A percentile compares a stretch with the other conserved stretches of the same genome.
Evolutionary conservation across 2,797 vertebrate genomes (phyloP).

Genomic region (Potorous gilbertii): DNA sequence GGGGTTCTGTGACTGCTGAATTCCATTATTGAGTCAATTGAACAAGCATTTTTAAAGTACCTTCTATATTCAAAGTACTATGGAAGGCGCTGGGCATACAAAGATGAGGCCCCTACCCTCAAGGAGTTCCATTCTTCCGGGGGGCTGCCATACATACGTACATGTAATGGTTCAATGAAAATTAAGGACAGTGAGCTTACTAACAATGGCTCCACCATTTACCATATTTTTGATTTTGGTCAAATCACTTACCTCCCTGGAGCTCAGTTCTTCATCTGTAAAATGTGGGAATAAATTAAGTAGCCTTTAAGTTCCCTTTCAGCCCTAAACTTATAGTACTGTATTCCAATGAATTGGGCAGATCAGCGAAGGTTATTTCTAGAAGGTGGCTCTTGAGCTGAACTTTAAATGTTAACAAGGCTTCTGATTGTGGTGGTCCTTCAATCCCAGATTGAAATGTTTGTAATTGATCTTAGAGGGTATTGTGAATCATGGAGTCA

Average conservation of each 20-base stretch:
- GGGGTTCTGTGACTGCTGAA: neutral
- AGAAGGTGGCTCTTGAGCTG: neutral
- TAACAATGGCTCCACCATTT: neutral
- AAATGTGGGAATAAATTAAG: neutral
- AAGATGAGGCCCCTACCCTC: too few species aligned
- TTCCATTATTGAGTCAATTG: too few species aligned
- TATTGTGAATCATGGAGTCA: neutral
- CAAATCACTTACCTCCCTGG: neutral
- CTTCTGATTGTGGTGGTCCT: neutral
- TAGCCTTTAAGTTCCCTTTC: neutral
- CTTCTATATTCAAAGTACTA: too few species aligned
- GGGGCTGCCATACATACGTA: too few species aligned
- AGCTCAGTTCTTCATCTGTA: neutral
- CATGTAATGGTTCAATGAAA: too few species aligned
- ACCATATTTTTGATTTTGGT: neutral
- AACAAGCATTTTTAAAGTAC: too few species aligned
- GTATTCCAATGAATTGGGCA: neutral
- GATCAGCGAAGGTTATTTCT: neutral
- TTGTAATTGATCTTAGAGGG: neutral
- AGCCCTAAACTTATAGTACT: neutral
- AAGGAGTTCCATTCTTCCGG: too few species aligned
- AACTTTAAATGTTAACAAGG: neutral
- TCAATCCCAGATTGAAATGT: neutral
- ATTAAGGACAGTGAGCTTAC: neutral
- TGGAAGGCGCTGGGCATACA: too few species aligned